Percentiles rank a stretch among this genome's conserved stretches.
These are phyloP conservation scores for Fulica atra DNA, from an alignment of 2,113 vertebrate genomes.

Conservation along the genomic window DNA sequence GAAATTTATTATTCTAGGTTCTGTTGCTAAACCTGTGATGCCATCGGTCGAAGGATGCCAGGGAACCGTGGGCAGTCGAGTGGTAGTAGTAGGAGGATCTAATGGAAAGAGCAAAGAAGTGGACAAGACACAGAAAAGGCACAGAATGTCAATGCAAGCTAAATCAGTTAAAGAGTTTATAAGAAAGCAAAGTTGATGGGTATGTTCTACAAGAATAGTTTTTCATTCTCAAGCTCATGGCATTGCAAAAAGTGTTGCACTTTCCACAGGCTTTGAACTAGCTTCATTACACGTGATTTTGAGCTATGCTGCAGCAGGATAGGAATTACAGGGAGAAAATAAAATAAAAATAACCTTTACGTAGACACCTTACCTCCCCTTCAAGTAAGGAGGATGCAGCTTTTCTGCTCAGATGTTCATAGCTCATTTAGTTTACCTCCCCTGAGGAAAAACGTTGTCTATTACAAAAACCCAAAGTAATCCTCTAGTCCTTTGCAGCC, in stretches of 20 bases:
- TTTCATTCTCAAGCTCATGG: conserved; percentile 77
- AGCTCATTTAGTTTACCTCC: not conserved
- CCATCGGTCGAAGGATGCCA: conserved; percentile 78
- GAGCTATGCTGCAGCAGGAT: not conserved
- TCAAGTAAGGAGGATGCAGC: not conserved
- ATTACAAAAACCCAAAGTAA: not conserved
- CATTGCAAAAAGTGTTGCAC: not conserved
- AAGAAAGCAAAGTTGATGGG: conserved; percentile 81
- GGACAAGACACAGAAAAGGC: conserved; percentile 89
- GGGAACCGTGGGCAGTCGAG: conserved; percentile 85
- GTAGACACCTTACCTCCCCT: not conserved
- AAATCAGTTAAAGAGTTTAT: conserved; percentile 82
- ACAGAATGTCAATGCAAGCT: conserved; percentile 94
- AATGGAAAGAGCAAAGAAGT: conserved; percentile 87
- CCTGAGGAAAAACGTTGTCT: not conserved
- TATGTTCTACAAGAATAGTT: conserved; percentile 76
- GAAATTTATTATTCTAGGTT: conserved; percentile 79
- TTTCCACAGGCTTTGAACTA: not conserved
- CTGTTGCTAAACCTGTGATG: conserved; percentile 80
- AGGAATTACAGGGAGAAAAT: not conserved
- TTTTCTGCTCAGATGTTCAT: not conserved
- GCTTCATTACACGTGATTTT: not conserved
- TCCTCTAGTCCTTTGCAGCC: not conserved
- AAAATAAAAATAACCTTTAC: not conserved
- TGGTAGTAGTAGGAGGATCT: conserved; percentile 95